Percentiles rank a stretch among this genome's conserved stretches.
Conservation (phyloP, 2,797 vertebrate genomes). For the Telmatherina bonti region DNA sequence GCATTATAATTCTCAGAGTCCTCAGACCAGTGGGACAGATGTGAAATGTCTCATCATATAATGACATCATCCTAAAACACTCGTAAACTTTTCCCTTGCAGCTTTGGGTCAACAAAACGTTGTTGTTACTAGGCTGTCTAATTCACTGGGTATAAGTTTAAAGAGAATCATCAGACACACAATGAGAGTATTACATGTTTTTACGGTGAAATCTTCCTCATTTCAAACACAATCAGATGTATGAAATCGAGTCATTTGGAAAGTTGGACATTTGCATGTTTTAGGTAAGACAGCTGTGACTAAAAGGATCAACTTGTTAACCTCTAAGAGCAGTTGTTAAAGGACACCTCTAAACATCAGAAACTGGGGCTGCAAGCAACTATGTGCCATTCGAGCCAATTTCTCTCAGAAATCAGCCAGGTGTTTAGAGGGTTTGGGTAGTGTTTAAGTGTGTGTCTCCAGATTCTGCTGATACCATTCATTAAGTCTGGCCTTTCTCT, state of each 20-base stretch:
- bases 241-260: too few relatives aligned
- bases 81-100: slow-evolving; percentile 8
- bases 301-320: neutral
- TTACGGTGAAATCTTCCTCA: neutral
- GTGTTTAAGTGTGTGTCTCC: neutral
- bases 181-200: neutral
- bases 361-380: neutral
- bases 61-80: slow-evolving; percentile 28
- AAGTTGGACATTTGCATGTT: neutral
- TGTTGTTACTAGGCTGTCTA: slow-evolving; percentile 1
- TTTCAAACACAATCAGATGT: neutral
- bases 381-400: neutral
- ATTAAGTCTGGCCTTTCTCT: neutral
- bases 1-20: rapidly evolving
- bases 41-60: slow-evolving; percentile 19
- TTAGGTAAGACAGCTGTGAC: neutral
- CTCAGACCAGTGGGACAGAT: slow-evolving; percentile 24
- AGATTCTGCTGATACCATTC: neutral
- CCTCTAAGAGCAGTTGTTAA: neutral
- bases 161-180: neutral
- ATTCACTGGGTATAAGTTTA: neutral
- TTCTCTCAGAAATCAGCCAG: neutral
- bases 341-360: neutral
- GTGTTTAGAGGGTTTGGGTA: neutral
- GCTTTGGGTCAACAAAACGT: slow-evolving; percentile 7